Conservation (phyloP, 2,888 invertebrate species). For the Brenthis daphne region DNA sequence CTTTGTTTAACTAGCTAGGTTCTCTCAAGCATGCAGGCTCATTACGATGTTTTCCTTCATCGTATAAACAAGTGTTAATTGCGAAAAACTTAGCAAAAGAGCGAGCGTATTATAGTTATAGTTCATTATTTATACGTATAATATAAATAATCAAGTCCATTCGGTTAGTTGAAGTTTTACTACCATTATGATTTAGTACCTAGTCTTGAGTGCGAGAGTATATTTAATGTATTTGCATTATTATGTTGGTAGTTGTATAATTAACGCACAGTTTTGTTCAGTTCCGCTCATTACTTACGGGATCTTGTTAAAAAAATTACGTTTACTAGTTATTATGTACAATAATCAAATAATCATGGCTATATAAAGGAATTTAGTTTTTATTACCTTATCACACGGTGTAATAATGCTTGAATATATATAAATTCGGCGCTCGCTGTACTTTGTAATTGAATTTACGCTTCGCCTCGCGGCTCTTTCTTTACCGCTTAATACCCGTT, state of each 20-base stretch:
- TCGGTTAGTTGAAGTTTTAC: too few species aligned
- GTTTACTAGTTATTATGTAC: conserved; percentile 25
- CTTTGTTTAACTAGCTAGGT: too few species aligned
- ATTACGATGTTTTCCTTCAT: too few species aligned
- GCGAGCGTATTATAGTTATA: too few species aligned
- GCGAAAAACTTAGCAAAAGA: too few species aligned
- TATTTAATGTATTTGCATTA: conserved; percentile 5
- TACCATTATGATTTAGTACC: neutral
- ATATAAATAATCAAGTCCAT: too few species aligned
- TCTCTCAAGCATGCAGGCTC: too few species aligned
- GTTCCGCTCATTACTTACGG: neutral
- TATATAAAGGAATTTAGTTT: conserved; percentile 8
- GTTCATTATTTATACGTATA: too few species aligned
- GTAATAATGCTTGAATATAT: conserved; percentile 6
- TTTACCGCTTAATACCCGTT: conserved; percentile 8
- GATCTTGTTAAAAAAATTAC: conserved; percentile 35
- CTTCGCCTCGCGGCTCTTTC: conserved; percentile 21
- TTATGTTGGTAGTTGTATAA: conserved; percentile 11
- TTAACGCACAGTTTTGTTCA: neutral
- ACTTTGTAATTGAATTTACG: conserved; percentile 17
- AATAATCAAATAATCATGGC: neutral
- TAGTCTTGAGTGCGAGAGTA: neutral
- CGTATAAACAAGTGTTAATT: too few species aligned
- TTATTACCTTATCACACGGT: conserved; percentile 8
- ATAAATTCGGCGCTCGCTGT: neutral